A percentile compares a stretch with the other conserved stretches of the same genome.
phyloP scores from a whole-genome alignment of 2,113 vertebrate genomes.

The Zosterops hypoxanthus region DNA sequence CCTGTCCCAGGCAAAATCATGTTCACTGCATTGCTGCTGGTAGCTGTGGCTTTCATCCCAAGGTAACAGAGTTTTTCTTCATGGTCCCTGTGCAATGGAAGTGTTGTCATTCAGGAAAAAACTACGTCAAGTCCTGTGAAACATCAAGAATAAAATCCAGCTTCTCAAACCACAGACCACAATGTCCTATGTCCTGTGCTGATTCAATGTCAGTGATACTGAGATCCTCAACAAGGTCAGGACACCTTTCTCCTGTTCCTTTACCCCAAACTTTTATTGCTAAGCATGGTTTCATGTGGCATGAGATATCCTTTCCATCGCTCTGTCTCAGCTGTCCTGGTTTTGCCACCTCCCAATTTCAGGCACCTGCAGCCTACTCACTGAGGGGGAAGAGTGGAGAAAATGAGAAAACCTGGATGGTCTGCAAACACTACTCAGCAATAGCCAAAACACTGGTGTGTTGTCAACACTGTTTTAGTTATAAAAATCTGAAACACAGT shows the following conservation, averaged over 20 bases:
- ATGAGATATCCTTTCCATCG: neutral
- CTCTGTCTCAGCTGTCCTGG: neutral
- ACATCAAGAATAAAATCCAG: neutral
- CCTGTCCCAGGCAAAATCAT: neutral
- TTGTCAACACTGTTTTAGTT: neutral
- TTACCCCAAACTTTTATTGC: neutral
- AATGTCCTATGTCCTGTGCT: neutral
- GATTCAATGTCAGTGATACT: neutral
- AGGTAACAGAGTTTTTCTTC: neutral
- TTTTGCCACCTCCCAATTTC: neutral
- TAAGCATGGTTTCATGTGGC: neutral
- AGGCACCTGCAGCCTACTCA: neutral
- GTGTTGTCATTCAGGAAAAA: neutral
- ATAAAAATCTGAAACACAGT: neutral
- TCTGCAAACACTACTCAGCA: neutral
- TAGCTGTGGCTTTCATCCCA: neutral
- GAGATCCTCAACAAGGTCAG: neutral
- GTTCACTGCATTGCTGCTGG: fast-evolving
- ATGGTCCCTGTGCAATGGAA: neutral
- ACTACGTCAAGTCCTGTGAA: neutral
- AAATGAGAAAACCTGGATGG: neutral
- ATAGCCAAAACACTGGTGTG: neutral
- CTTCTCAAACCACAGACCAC: neutral
- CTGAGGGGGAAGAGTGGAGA: neutral
- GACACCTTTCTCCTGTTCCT: neutral